Percentiles rank a stretch among this genome's conserved stretches.
Evolutionary conservation across 2,797 vertebrate species (phyloP).

Genomic region (Sebastolobus altivelis): DNA sequence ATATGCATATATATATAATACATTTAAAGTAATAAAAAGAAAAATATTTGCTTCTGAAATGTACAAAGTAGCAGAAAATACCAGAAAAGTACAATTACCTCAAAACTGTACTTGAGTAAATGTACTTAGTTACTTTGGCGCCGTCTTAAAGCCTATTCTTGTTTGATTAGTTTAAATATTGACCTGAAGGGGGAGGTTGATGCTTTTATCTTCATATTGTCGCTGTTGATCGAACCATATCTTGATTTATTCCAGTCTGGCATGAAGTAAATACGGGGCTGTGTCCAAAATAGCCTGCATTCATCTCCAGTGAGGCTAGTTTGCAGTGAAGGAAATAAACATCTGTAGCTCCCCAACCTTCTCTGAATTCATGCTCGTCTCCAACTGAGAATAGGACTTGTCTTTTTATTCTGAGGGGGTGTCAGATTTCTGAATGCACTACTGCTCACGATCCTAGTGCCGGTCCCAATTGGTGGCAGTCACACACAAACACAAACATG

Average conservation of each 20-base stretch:
- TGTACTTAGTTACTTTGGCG: background rate
- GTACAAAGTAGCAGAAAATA: background rate
- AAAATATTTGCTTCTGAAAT: background rate
- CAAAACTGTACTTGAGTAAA: too few species aligned
- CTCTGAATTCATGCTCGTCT: conserved; percentile 38
- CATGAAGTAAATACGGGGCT: conserved; percentile 29
- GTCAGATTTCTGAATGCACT: conserved; percentile 69
- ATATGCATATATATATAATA: too few species aligned
- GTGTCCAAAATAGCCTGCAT: conserved; percentile 26
- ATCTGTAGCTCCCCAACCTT: conserved; percentile 26
- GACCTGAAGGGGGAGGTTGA: background rate
- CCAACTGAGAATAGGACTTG: conserved; percentile 45
- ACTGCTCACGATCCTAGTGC: conserved; percentile 52
- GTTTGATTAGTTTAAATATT: conserved; percentile 28
- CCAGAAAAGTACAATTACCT: background rate
- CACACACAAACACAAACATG: conserved; percentile 53
- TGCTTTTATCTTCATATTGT: conserved; percentile 18
- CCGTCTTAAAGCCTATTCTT: background rate
- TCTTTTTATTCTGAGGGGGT: conserved; percentile 54
- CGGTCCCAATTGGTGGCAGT: conserved; percentile 57
- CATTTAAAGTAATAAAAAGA: background rate
- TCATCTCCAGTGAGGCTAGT: conserved; percentile 32
- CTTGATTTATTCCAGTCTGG: conserved; percentile 27
- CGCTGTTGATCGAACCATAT: conserved; percentile 8
- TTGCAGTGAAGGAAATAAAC: conserved; percentile 43